A percentile compares a stretch with the other conserved stretches of the same genome.
Conservation (phyloP, 2,797 vertebrate genomes). For the Salmo trutta region DNA sequence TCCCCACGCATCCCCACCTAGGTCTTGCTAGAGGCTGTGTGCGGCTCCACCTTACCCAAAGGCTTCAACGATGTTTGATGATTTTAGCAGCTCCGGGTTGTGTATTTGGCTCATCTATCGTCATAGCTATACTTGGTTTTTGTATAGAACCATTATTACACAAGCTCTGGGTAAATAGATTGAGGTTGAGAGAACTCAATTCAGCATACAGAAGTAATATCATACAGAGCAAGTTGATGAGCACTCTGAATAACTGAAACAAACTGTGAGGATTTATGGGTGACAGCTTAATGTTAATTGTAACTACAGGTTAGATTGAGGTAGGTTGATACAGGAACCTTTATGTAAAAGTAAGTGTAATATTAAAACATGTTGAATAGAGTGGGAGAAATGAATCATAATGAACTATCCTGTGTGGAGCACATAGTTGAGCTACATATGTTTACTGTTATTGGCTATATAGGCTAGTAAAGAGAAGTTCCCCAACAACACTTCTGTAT, state of each 20-base stretch:
- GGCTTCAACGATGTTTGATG: no score
- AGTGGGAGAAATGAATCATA: neutral
- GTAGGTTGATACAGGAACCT: no score
- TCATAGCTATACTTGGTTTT: constrained; percentile 30
- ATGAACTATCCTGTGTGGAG: neutral
- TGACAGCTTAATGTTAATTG: constrained; percentile 22
- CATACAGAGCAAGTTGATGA: constrained; percentile 1
- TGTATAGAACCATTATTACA: constrained; percentile 41
- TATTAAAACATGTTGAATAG: neutral
- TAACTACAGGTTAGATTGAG: constrained; percentile 17
- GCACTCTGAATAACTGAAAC: constrained; percentile 34
- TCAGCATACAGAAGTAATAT: constrained; percentile 60
- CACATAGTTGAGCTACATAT: neutral
- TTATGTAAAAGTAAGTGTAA: neutral
- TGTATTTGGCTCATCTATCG: constrained; percentile 17
- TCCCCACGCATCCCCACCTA: no score
- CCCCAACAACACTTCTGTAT: neutral
- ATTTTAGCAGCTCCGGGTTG: no score
- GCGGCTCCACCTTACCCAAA: no score
- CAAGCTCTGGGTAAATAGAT: constrained; percentile 54
- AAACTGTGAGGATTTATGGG: constrained; percentile 41
- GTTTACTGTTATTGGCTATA: neutral
- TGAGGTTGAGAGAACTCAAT: constrained; percentile 47
- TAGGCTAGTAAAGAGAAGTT: neutral
- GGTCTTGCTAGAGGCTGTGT: no score